Base-by-base conservation (phyloP, 2,888 invertebrate species). In the Dynastes hyllus region DNA sequence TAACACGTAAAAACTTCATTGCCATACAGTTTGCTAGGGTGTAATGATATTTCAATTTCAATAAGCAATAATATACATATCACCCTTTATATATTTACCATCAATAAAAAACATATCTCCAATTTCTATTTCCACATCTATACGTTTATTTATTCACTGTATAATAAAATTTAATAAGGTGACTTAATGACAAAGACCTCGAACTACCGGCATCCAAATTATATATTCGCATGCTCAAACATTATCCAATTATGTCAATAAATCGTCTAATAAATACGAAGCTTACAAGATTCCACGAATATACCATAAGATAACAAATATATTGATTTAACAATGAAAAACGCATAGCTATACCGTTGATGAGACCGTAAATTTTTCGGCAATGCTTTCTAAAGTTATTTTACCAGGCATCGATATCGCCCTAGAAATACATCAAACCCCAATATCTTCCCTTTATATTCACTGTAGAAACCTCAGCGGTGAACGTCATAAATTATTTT, bases 311-410 rank as follows among this genome's bases (percentile, higher is more conserved):
- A 22, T 22, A 58, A 53, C 27, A 58, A 22, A 16, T 61, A 73
- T 73, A 73, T 73, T 58, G 73, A 73, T 58, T 40, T 73, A 73
- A 73, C 73, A 73, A 27, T 22, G 58, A 58, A 58, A 61, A 73
- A 27, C 13, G 51, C 58, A 58, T 58, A 67, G 5, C 67, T 50
- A 8, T 45, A 67, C 45, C 45, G 32, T 63, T 22, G 67, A 67
- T 50, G 16, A 2, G 16, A 65, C 32, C 70, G 29, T 53, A 53
- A n/a, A n/a, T n/a, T n/a, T n/a, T 40, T 58, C 27, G 45, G 45
- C 58, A 16, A 27, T 16, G 16, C 58, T 22, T 45, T 58, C 73
- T 27, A 45, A 29, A 73, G 73, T 37, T 40, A 73, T 73, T 58
- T 58, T 73, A 32, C 73, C 73, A 61, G 73, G 40, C 73, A 40